phyloP scores from a whole-genome alignment of 37 sponge, comb jelly and placozoan species.

The Spongilla lacustris region DNA sequence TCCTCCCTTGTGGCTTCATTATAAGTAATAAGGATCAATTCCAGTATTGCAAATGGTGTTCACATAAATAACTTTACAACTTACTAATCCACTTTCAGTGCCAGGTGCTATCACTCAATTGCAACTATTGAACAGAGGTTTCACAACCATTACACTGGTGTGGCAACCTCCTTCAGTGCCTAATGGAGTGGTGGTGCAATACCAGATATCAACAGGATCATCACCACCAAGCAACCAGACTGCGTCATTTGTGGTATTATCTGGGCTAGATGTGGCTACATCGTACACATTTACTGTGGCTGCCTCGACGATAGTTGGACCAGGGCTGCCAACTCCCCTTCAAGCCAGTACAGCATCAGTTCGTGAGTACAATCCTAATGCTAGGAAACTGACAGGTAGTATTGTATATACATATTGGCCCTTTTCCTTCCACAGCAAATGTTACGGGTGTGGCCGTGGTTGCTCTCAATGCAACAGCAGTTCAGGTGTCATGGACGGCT shows the following conservation, averaged over 20 bases:
- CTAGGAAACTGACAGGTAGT: too few relatives aligned
- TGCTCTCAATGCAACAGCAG: not conserved
- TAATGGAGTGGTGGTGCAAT: slow-evolving; percentile 47
- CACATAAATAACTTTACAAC: not conserved
- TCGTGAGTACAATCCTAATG: not conserved
- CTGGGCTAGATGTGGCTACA: not conserved
- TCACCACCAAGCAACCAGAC: not conserved
- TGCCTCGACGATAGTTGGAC: not conserved
- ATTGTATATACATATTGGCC: too few relatives aligned
- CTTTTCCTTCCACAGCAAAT: not conserved
- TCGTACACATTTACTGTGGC: not conserved
- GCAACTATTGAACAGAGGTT: not conserved
- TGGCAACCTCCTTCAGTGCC: slow-evolving; percentile 40
- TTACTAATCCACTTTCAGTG: not conserved
- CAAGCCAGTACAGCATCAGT: not conserved
- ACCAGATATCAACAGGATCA: not conserved
- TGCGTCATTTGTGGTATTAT: not conserved
- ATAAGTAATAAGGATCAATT: too few relatives aligned
- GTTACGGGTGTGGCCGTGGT: not conserved
- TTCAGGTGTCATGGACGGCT: not conserved
- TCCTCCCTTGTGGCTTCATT: too few relatives aligned
- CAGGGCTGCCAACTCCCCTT: not conserved
- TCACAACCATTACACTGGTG: not conserved
- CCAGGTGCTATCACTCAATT: not conserved
- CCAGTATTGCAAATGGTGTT: too few relatives aligned